These are phyloP conservation scores for Silurus meridionalis DNA, from an alignment of 2,113 vertebrate species.

Conservation along the genomic window DNA sequence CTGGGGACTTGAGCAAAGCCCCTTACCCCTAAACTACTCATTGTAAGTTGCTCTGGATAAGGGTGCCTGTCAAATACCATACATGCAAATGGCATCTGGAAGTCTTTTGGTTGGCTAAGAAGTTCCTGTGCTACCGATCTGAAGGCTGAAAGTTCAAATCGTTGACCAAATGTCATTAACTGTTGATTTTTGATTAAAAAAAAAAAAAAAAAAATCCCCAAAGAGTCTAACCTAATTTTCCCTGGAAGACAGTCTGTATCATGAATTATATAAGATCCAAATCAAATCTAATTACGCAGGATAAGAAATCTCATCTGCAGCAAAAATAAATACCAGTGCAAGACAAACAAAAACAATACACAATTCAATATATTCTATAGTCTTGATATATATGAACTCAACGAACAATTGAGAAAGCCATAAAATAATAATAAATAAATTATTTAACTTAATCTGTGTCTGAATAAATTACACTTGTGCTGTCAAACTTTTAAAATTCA, in stretches of 20 bases:
- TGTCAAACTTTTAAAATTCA: neutral
- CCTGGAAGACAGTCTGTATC: neutral
- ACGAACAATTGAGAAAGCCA: neutral
- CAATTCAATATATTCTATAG: neutral
- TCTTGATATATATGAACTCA: neutral
- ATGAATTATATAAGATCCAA: neutral
- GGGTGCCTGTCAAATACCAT: too few species aligned
- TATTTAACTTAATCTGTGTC: neutral
- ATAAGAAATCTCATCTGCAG: neutral
- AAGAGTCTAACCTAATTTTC: neutral
- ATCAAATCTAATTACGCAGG: neutral
- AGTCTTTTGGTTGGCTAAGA: neutral
- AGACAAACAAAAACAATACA: neutral
- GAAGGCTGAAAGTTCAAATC: neutral
- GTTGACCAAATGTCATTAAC: neutral
- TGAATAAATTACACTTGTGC: slow-evolving; percentile 4
- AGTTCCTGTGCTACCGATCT: neutral
- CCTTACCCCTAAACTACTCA: too few species aligned
- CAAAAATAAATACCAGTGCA: neutral
- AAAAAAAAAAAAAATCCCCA: neutral
- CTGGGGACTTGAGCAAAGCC: too few species aligned
- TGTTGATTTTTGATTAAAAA: neutral
- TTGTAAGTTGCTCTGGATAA: too few species aligned
- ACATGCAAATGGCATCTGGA: neutral
- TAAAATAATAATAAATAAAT: neutral